Evolutionary conservation across 2,797 vertebrate species (phyloP).

Genomic region (Coreius guichenoti): DNA sequence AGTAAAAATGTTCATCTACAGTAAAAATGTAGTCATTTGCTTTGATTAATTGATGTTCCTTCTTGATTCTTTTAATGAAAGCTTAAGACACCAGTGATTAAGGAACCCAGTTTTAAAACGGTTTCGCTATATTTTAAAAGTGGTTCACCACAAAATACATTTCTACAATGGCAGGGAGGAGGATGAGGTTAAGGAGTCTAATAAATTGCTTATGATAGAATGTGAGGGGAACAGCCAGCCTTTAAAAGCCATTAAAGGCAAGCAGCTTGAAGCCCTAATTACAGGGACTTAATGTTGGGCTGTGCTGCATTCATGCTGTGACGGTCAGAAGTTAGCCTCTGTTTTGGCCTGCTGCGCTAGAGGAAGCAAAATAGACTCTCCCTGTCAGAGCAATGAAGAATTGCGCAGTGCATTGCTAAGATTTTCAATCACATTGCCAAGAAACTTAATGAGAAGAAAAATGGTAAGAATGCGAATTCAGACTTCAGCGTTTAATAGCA

Average conservation of each 20-base stretch:
- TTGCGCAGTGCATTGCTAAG: background rate
- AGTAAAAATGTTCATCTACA: background rate
- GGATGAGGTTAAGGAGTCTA: slow-evolving; percentile 68
- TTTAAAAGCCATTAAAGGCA: slow-evolving; percentile 77
- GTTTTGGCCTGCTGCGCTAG: slow-evolving; percentile 62
- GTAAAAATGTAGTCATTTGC: background rate
- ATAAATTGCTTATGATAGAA: slow-evolving; percentile 70
- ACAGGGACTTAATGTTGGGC: slow-evolving; percentile 75
- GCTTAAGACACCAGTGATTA: slow-evolving; percentile 12
- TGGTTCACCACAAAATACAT: slow-evolving; percentile 51
- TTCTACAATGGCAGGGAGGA: slow-evolving; percentile 64
- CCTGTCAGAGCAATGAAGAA: slow-evolving; percentile 12
- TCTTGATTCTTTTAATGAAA: slow-evolving; percentile 21
- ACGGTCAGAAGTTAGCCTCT: slow-evolving; percentile 75
- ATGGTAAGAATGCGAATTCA: slow-evolving; percentile 28
- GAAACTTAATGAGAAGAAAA: slow-evolving; percentile 36
- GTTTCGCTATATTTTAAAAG: slow-evolving; percentile 30
- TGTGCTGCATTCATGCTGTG: slow-evolving; percentile 70
- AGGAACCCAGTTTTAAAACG: slow-evolving; percentile 18
- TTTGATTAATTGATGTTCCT: slow-evolving; percentile 28
- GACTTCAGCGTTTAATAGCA: background rate
- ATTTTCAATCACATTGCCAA: slow-evolving; percentile 35
- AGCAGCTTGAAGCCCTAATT: slow-evolving; percentile 82
- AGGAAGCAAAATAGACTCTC: slow-evolving; percentile 69
- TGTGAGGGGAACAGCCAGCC: slow-evolving; percentile 59